Conservation (phyloP, 2,113 vertebrate species). For the Daboia siamensis region DNA sequence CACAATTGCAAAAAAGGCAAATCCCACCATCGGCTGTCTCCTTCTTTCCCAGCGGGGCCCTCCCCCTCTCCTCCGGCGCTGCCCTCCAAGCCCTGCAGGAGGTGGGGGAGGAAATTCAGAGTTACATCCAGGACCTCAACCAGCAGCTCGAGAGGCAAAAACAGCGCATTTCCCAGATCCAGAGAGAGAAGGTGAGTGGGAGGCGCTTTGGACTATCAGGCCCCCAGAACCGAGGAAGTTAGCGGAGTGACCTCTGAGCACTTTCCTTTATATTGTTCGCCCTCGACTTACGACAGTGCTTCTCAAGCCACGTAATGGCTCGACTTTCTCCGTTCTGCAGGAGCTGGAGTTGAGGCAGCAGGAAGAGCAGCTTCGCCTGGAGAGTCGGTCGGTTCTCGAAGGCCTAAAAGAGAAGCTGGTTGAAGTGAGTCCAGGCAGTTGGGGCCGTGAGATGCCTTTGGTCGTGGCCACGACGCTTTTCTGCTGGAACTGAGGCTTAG, state of each 20-base stretch:
- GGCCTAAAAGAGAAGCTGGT: conserved; percentile 69
- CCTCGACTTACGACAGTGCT: too few species aligned
- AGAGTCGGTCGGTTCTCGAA: conserved; percentile 67
- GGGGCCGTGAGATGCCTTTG: not conserved
- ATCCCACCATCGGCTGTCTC: accelerated
- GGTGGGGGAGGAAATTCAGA: conserved; percentile 60
- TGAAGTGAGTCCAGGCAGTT: conserved; percentile 52
- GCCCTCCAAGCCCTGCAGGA: conserved; percentile 58
- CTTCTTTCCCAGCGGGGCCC: not conserved
- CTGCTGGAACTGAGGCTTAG: too few species aligned
- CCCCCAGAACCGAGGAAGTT: not conserved
- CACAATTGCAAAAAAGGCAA: not conserved
- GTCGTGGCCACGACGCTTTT: too few species aligned
- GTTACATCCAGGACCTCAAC: conserved; percentile 55
- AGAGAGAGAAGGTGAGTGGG: conserved; percentile 63
- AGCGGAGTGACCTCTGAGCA: too few species aligned
- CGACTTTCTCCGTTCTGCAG: conserved; percentile 40
- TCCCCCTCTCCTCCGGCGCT: conserved; percentile 59
- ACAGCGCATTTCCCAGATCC: conserved; percentile 55
- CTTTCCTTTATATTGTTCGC: too few species aligned
- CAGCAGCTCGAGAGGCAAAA: conserved; percentile 64
- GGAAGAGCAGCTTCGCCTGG: conserved; percentile 62
- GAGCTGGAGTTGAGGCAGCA: conserved; percentile 66
- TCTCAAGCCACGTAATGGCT: not conserved
- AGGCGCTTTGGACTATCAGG: not conserved